phyloP scores from a whole-genome alignment of 2,888 invertebrate species.

The Oscheius sp. region DNA sequence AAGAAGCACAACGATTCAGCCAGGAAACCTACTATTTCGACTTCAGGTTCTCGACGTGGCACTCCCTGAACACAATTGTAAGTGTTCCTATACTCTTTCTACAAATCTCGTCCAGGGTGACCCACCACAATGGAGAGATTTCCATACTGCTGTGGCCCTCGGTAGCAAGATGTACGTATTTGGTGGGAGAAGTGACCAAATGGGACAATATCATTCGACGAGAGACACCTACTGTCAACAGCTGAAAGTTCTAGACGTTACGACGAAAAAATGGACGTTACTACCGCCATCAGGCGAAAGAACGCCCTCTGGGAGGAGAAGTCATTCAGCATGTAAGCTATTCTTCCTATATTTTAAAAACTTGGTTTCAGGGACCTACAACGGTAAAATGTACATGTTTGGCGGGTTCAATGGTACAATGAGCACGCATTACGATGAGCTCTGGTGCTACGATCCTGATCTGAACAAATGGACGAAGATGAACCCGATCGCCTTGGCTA shows the following conservation, averaged over 20 bases:
- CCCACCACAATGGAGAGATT: conserved; percentile 84
- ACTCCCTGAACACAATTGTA: conserved; percentile 66
- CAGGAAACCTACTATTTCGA: conserved; percentile 84
- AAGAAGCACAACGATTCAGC: conserved; percentile 84
- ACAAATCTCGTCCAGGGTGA: conserved; percentile 76
- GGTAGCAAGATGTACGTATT: conserved; percentile 87
- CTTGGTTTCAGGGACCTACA: conserved; percentile 81
- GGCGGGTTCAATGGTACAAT: conserved; percentile 87
- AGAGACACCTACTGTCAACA: conserved; percentile 81
- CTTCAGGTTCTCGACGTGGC: conserved; percentile 83
- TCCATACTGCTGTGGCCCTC: conserved; percentile 86
- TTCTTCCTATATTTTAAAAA: background rate
- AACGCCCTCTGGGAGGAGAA: conserved; percentile 84
- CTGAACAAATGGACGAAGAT: conserved; percentile 52
- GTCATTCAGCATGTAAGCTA: conserved; percentile 88
- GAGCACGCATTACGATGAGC: conserved; percentile 86
- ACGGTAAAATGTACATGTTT: conserved; percentile 86
- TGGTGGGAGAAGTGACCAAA: conserved; percentile 85
- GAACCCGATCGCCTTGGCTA: background rate
- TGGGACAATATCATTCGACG: conserved; percentile 77
- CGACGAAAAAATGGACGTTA: conserved; percentile 80
- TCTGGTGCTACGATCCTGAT: conserved; percentile 81
- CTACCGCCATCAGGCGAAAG: background rate
- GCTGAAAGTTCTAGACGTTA: conserved; percentile 79
- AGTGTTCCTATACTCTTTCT: conserved; percentile 26